phyloP scores from a whole-genome alignment of 2,113 vertebrate species.

The Salvelinus alpinus region DNA sequence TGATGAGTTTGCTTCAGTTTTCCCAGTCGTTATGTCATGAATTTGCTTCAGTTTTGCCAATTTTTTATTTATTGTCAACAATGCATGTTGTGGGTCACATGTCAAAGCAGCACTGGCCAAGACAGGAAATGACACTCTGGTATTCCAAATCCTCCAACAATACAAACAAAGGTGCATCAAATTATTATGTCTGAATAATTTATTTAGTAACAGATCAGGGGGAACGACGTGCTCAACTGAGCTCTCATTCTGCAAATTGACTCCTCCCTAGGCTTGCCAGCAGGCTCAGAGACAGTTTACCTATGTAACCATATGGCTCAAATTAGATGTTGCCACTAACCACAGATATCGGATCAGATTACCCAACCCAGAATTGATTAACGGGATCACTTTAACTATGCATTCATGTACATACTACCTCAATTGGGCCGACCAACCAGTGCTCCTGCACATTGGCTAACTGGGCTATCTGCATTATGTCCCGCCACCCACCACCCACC shows the following conservation, averaged over 20 bases:
- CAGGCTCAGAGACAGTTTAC: slow-evolving; percentile 19
- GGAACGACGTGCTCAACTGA: slow-evolving; percentile 30
- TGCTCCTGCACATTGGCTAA: too few relatives aligned
- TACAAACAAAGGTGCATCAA: slow-evolving; percentile 31
- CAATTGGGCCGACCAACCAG: too few relatives aligned
- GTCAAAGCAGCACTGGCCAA: not conserved
- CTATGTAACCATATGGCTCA: slow-evolving; percentile 1
- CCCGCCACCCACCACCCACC: too few relatives aligned
- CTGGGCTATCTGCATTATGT: too few relatives aligned
- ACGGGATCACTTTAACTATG: too few relatives aligned
- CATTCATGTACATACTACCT: too few relatives aligned
- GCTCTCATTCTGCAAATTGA: slow-evolving; percentile 30
- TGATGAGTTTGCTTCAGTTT: not conserved
- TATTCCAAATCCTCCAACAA: slow-evolving; percentile 32
- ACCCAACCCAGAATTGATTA: not conserved
- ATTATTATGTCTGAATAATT: slow-evolving; percentile 61
- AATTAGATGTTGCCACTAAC: too few relatives aligned
- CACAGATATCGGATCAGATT: not conserved
- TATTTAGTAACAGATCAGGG: slow-evolving; percentile 58
- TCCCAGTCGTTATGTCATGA: not conserved
- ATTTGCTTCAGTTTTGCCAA: not conserved
- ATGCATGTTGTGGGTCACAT: not conserved
- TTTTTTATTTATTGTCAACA: not conserved
- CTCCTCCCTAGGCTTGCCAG: slow-evolving; percentile 30
- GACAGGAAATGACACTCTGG: slow-evolving; percentile 37